Base-by-base conservation (phyloP, 2,797 vertebrate species). In the Rhinophrynus dorsalis region DNA sequence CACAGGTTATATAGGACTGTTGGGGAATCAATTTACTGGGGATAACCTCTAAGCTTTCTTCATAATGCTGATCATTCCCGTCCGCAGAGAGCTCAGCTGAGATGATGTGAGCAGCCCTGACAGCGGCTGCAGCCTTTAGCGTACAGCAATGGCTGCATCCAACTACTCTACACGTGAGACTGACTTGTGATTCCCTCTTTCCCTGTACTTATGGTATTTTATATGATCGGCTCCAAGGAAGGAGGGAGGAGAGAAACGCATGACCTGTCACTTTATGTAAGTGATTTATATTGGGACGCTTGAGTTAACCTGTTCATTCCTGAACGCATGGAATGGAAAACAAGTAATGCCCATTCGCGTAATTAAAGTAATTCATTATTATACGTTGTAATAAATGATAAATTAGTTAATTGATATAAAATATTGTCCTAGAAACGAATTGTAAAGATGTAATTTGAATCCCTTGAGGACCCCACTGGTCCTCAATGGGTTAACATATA, bases 151-250 rank as follows among this genome's bases (percentile, higher is more conserved):
- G 35, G 52, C 61, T 58, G 52, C 69, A 58, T 66, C 48, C 69
- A 66, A 45, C 56, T 58, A 26, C 51, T 47, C 60, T 40, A 42
- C 69, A 72, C 69, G 61, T 65, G 69, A 72, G 50, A 42, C 40
- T 58, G 69, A 64, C 59, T 60, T 37, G 68, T 71, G 68, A 55
- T 72, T 35, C 63, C 23, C 59, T 58, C 23, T 47, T 35, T 64
- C 60, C 54, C 61, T 61, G 13, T 44, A 45, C 44, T 42, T 52
- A 64, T 66, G 57, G 61, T 35, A 59, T 73, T 57, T 66, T 73
- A 65, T 73, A 73, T n/a, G n/a, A n/a, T 27, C 45, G 20, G 33
- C 30, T 56, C 29, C 15, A 6, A 18, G 24, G 61, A 45, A 73
- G 69, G 69, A 58, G 69, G 69, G 52, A 57, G 58, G 56, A 42